phyloP scores from a whole-genome alignment of 2,888 invertebrate genomes.

The Apomyelois bistriatella region DNA sequence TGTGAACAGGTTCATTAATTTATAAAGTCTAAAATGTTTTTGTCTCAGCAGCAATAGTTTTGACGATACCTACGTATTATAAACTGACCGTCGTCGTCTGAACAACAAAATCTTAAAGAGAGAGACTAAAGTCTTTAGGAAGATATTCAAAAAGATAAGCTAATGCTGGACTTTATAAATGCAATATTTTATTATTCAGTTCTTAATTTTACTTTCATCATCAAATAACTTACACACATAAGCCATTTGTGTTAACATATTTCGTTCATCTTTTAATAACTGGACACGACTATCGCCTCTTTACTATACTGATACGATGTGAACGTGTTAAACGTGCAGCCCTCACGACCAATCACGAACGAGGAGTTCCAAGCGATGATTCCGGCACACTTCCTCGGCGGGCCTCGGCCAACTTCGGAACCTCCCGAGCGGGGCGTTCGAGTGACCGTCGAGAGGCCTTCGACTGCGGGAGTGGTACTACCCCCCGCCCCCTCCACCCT shows the following conservation, averaged over 20 bases:
- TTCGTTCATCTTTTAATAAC: neutral
- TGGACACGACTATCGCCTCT: slow-evolving; percentile 21
- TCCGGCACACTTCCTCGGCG: slow-evolving; percentile 90
- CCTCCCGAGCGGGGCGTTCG: slow-evolving; percentile 82
- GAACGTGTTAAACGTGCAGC: slow-evolving; percentile 80
- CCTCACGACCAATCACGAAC: slow-evolving; percentile 92
- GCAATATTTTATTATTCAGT: too few relatives aligned
- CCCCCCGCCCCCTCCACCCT: slow-evolving; percentile 91
- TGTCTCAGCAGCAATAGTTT: too few relatives aligned
- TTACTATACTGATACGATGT: slow-evolving; percentile 54
- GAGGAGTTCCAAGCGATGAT: slow-evolving; percentile 98
- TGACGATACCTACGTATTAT: too few relatives aligned
- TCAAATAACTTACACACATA: slow-evolving; percentile 1
- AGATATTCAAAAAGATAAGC: too few relatives aligned
- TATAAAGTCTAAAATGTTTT: too few relatives aligned
- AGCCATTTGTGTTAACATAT: slow-evolving; percentile 12
- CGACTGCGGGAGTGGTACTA: slow-evolving; percentile 83
- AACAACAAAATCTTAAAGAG: too few relatives aligned
- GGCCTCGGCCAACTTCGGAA: slow-evolving; percentile 49
- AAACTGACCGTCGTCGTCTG: too few relatives aligned
- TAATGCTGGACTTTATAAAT: too few relatives aligned
- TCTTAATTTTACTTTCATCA: neutral
- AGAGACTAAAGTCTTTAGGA: too few relatives aligned
- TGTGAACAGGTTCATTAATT: too few relatives aligned
- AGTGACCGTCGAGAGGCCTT: slow-evolving; percentile 89